These are phyloP conservation scores for Eriocheir sinensis DNA, from an alignment of 1,140 invertebrate species.

Conservation along the genomic window DNA sequence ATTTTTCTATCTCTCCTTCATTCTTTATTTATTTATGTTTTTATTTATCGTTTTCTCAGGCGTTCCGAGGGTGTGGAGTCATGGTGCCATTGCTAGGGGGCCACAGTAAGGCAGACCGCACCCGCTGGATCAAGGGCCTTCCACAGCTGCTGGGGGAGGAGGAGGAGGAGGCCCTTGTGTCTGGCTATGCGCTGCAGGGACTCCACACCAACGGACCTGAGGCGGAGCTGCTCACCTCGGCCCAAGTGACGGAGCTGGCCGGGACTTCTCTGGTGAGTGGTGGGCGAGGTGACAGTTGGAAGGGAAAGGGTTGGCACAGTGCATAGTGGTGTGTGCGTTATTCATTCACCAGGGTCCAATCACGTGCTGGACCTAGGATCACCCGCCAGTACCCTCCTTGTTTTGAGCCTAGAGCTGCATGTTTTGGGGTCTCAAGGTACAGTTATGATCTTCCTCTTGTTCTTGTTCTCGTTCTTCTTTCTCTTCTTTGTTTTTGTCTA, in stretches of 20 bases:
- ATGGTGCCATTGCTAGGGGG: constrained; percentile 90
- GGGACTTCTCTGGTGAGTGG: constrained; percentile 58
- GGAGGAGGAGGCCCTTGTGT: constrained; percentile 81
- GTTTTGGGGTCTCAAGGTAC: no score
- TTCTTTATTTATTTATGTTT: neutral
- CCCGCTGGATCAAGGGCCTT: constrained; percentile 84
- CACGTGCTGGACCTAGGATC: no score
- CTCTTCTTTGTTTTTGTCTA: no score
- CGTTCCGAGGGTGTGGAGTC: constrained; percentile 81
- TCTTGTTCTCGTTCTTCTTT: no score
- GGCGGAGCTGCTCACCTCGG: constrained; percentile 84
- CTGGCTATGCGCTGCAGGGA: constrained; percentile 91
- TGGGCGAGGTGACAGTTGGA: neutral
- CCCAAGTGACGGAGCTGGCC: constrained; percentile 82
- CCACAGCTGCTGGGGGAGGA: constrained; percentile 79
- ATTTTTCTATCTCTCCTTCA: neutral
- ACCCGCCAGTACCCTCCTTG: no score
- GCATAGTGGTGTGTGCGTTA: no score
- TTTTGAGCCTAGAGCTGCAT: no score
- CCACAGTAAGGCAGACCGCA: constrained; percentile 83
- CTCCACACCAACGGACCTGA: constrained; percentile 88
- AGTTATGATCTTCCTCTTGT: no score
- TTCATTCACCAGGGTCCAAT: no score
- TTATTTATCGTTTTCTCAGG: constrained; percentile 26
- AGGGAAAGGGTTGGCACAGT: no score